phyloP scores from a whole-genome alignment of 2,113 vertebrate species.

The Sinosuthora webbiana region DNA sequence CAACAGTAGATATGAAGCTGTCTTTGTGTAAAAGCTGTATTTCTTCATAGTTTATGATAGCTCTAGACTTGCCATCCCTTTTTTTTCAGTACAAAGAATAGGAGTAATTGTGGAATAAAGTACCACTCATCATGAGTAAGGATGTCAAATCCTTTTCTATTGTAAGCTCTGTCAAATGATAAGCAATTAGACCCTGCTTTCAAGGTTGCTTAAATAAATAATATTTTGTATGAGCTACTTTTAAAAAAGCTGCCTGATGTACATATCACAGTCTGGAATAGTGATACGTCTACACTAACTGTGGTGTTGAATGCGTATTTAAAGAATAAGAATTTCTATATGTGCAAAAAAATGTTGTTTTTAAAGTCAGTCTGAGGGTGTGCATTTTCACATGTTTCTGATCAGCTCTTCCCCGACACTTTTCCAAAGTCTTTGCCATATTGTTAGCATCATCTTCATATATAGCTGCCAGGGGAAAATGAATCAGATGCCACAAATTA shows the following conservation, averaged over 20 bases:
- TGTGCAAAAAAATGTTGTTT: not conserved
- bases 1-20: not conserved
- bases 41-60: not conserved
- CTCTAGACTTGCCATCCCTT: not conserved
- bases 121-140: not conserved
- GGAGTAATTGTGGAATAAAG: constrained; percentile 12
- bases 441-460: not conserved
- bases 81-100: not conserved
- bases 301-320: not conserved
- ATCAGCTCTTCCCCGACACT: not conserved
- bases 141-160: not conserved
- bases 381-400: not conserved
- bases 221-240: not conserved
- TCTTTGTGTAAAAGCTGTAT: not conserved
- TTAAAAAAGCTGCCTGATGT: not conserved
- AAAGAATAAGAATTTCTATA: not conserved
- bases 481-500: not conserved
- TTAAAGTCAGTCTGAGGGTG: not conserved
- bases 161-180: not conserved
- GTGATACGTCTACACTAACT: not conserved
- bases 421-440: not conserved
- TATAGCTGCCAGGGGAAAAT: constrained; percentile 22
- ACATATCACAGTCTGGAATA: not conserved
- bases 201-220: constrained; percentile 13
- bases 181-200: constrained; percentile 39